A percentile compares a stretch with the other conserved stretches of the same genome.
These are phyloP conservation scores for Corythornis leucogaster DNA, from an alignment of 2,797 vertebrate genomes.

Conservation along the genomic window DNA sequence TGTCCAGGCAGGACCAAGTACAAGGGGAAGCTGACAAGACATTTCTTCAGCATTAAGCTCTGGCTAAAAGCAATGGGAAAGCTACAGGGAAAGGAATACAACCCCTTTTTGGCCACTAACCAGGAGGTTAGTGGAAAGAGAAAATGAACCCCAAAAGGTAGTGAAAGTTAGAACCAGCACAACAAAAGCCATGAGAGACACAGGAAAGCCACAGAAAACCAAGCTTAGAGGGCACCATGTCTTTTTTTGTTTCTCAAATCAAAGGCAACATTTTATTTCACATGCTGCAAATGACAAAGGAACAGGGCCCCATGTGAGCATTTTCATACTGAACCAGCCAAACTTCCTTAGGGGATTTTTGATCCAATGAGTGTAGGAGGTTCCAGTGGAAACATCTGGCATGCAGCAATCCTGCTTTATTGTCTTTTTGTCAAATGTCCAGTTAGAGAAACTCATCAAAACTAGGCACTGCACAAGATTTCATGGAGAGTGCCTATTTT, in stretches of 20 bases:
- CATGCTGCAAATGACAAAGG: conserved; percentile 29
- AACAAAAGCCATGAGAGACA: neutral
- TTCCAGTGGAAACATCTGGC: conserved; percentile 44
- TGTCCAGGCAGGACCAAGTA: neutral
- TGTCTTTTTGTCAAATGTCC: conserved; percentile 13
- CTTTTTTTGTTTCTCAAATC: neutral
- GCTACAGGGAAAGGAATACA: neutral
- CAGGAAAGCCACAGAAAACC: neutral
- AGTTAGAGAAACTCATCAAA: conserved; percentile 10
- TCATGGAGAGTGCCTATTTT: neutral
- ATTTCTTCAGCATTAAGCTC: neutral
- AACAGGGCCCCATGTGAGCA: neutral
- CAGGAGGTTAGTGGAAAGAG: neutral
- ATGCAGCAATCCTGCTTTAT: neutral
- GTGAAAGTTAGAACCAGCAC: neutral
- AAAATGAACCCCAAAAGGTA: neutral
- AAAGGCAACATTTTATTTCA: conserved; percentile 20
- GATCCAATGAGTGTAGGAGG: neutral
- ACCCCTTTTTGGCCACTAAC: neutral
- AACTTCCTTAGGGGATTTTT: conserved; percentile 28
- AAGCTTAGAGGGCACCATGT: neutral
- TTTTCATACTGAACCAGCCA: conserved; percentile 11
- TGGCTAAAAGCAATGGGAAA: neutral
- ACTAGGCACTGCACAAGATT: neutral
- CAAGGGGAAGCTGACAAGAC: neutral